phyloP scores from a whole-genome alignment of 2,888 invertebrate species.

The Phrixothrix hirtus region DNA sequence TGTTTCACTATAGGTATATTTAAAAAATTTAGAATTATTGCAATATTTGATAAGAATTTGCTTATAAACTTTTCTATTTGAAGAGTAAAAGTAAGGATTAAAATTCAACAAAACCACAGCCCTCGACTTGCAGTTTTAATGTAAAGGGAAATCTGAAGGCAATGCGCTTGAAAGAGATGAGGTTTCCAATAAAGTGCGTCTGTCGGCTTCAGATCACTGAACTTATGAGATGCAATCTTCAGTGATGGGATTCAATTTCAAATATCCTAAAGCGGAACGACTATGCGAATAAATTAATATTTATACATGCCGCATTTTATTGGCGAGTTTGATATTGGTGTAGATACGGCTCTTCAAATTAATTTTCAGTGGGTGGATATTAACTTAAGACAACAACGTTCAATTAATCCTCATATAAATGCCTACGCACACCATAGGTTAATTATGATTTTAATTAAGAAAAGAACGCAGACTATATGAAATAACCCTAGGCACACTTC shows the following conservation, averaged over 20 bases:
- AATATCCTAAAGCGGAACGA: slow-evolving; percentile 39
- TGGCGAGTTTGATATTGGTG: slow-evolving; percentile 17
- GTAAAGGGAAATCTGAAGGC: slow-evolving; percentile 18
- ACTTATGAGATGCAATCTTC: slow-evolving; percentile 42
- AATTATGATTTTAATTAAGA: slow-evolving; percentile 14
- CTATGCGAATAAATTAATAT: slow-evolving; percentile 40
- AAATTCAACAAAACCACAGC: slow-evolving; percentile 6
- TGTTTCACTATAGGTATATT: no score
- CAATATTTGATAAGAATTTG: no score
- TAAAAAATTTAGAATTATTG: no score
- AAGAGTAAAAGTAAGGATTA: neutral
- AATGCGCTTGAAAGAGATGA: slow-evolving; percentile 38
- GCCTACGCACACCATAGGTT: slow-evolving; percentile 14
- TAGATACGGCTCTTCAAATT: slow-evolving; percentile 14
- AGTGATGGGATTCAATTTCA: slow-evolving; percentile 43
- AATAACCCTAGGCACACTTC: slow-evolving; percentile 2
- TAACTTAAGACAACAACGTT: slow-evolving; percentile 13
- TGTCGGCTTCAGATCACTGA: slow-evolving; percentile 37
- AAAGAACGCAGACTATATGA: slow-evolving; percentile 2
- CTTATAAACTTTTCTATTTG: no score
- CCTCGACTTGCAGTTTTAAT: slow-evolving; percentile 20
- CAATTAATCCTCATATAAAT: slow-evolving; percentile 17
- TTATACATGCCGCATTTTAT: slow-evolving; percentile 34
- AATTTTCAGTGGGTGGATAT: slow-evolving; percentile 16
- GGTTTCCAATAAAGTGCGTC: slow-evolving; percentile 39